Evolutionary conservation across 1,140 invertebrate species (phyloP).

Genomic region (Lepidotrigona ventralis): DNA sequence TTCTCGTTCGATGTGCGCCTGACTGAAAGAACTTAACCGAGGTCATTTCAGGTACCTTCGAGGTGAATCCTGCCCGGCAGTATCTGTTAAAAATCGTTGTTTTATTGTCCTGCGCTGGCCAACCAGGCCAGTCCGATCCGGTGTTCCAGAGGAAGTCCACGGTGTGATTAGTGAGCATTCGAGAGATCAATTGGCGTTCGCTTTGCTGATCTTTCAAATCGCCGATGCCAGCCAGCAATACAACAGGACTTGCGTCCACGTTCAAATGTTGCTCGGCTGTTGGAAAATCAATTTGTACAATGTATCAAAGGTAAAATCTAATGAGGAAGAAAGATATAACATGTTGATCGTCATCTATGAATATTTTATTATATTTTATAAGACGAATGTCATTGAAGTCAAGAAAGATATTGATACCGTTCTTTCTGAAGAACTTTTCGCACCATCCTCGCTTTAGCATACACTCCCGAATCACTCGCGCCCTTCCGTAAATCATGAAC

Average conservation of each 20-base stretch:
- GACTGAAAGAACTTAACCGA: background rate
- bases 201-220: constrained; percentile 72
- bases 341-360: too few species aligned
- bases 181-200: constrained; percentile 74
- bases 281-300: background rate
- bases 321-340: too few species aligned
- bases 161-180: constrained; percentile 81
- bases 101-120: constrained; percentile 82
- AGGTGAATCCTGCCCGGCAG: constrained; percentile 91
- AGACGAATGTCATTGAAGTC: too few species aligned
- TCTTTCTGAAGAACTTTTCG: constrained; percentile 75
- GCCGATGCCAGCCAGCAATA: constrained; percentile 72
- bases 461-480: constrained; percentile 74
- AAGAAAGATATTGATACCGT: background rate
- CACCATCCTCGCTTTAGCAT: constrained; percentile 76
- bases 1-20: background rate
- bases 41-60: constrained; percentile 84
- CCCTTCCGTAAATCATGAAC: constrained; percentile 77
- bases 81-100: constrained; percentile 88
- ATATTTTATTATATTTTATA: too few species aligned
- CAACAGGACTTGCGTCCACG: constrained; percentile 71
- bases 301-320: background rate
- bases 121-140: constrained; percentile 89
- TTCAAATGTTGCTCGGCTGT: constrained; percentile 66
- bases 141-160: constrained; percentile 95